Evolutionary conservation across 2,113 vertebrate genomes (phyloP).

Genomic region (Octodon degus): DNA sequence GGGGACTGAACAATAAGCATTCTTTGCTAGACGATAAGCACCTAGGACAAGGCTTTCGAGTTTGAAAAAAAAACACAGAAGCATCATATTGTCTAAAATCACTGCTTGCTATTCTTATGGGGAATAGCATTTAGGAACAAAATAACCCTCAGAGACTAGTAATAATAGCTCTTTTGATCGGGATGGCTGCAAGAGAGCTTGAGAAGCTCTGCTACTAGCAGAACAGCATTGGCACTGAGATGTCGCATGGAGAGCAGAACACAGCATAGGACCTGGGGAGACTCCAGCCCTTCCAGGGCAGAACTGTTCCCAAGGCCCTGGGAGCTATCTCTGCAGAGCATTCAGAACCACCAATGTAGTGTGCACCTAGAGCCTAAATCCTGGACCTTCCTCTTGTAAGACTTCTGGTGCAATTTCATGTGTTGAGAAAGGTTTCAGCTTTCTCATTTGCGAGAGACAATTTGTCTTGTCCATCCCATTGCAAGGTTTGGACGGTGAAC

Average conservation of each 20-base stretch:
- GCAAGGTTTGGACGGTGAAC: background rate
- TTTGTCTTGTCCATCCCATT: background rate
- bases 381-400: background rate
- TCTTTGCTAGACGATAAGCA: background rate
- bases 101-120: background rate
- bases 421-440: background rate
- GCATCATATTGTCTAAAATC: background rate
- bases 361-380: background rate
- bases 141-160: background rate
- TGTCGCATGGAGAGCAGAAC: background rate
- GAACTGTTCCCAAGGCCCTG: background rate
- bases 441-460: background rate
- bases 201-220: background rate
- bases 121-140: background rate
- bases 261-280: background rate
- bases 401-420: background rate
- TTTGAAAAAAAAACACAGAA: background rate
- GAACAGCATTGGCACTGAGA: fast-evolving
- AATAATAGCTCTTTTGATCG: background rate
- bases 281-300: background rate
- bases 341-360: background rate
- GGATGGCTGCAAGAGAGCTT: background rate
- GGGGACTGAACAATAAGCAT: background rate
- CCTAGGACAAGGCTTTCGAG: background rate
- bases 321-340: background rate